Conservation (phyloP, 2,888 invertebrate genomes). For the Coleophora flavipennella region DNA sequence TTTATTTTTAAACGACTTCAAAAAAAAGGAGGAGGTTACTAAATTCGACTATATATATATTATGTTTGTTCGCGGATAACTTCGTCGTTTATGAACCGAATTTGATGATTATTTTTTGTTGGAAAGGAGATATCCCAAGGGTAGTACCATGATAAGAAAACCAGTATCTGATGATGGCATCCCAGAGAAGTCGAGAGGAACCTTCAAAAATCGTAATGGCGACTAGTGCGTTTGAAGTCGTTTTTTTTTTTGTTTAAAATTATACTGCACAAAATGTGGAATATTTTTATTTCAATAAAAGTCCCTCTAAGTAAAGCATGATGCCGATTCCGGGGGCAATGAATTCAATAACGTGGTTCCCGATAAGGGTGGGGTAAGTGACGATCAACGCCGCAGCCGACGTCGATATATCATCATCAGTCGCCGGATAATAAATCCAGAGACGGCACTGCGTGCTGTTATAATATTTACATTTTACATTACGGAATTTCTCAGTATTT, state of each 20-base stretch:
- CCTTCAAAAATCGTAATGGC: too few relatives aligned
- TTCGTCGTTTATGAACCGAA: too few relatives aligned
- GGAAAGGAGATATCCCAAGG: too few relatives aligned
- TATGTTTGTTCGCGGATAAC: too few relatives aligned
- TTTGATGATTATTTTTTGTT: too few relatives aligned
- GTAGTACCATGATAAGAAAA: too few relatives aligned
- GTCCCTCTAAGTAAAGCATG: constrained; percentile 25
- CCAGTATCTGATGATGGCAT: too few relatives aligned
- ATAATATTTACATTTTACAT: constrained; percentile 44
- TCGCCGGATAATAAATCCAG: constrained; percentile 59
- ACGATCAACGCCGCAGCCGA: constrained; percentile 65
- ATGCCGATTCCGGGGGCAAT: constrained; percentile 57
- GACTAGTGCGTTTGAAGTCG: too few relatives aligned
- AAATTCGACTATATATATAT: too few relatives aligned
- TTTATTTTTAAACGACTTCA: neutral
- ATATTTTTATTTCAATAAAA: constrained; percentile 42
- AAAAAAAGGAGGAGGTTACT: too few relatives aligned
- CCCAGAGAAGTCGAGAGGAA: too few relatives aligned
- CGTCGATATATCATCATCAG: constrained; percentile 71
- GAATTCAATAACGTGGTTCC: constrained; percentile 61
- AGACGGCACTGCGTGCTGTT: constrained; percentile 37
- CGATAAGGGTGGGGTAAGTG: constrained; percentile 70
- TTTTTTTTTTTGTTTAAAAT: too few relatives aligned
- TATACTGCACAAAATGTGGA: constrained; percentile 15
- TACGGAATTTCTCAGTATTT: neutral